Base-by-base conservation (phyloP, 2,888 invertebrate species). In the Hyles lineata region DNA sequence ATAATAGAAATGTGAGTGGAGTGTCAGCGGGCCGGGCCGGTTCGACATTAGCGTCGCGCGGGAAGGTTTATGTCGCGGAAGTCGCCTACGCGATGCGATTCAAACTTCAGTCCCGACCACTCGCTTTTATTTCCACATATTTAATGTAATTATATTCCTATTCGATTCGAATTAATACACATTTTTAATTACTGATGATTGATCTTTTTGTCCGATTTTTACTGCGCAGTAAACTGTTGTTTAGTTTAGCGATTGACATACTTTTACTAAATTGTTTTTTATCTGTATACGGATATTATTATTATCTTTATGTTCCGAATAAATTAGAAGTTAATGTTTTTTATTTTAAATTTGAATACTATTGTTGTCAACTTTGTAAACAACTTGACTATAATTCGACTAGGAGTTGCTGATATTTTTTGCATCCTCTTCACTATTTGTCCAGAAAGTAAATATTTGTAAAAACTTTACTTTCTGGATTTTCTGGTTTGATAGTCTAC, bases 31-130 rank as follows among this genome's bases (percentile, higher is more conserved):
- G 43, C 43, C 35, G 35, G 35, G 35, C 82, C 76, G 80, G 83
- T 79, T 78, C 81, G 84, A 83, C 85, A 75, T 85, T 85, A 87
- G 85, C 83, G 82, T 82, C 75, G 76, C 77, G 76, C 80, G 77
- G 77, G 76, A 74, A 83, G 76, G 82, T 82, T 87, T 84, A 85
- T 83, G 88, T 84, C 78, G 80, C 87, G 87, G 89, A 88, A 86
- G 84, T 86, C 89, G 88, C 90, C 90, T 85, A 90, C 90, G 87
- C 86, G 79, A 70, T 72, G 70, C 81, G 80, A 89, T 89, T 87
- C 82, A 84, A 86, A 86, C 82, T 82, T 85, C 79, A 78, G 76
- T 73, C 75, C 76, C 75, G 69, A 79, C 74, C 76, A 73, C 72
- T 58, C 74, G 67, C 76, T 75, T 61, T 74, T 72, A 73, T 75